Conservation (phyloP, 2,113 vertebrate species). For the Manacus vitellinus region DNA sequence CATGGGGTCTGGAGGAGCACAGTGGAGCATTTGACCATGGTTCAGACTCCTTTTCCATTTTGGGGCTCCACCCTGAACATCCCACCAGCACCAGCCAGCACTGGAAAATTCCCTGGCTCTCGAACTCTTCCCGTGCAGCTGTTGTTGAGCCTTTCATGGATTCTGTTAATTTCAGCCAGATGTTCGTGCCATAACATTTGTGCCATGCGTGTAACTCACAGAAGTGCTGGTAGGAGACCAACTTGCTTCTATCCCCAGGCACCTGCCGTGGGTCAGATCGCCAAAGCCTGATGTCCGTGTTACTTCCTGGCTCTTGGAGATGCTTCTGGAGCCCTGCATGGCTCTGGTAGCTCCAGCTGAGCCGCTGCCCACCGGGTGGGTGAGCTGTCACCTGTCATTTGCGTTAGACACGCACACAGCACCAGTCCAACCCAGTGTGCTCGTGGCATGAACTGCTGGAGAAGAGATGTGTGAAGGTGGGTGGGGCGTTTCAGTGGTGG, state of each 20-base stretch:
- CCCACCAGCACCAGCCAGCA: background rate
- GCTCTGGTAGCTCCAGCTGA: background rate
- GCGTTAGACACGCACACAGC: fast-evolving
- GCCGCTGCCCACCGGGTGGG: background rate
- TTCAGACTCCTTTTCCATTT: background rate
- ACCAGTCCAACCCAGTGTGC: background rate
- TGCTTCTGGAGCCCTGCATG: fast-evolving
- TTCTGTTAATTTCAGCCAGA: background rate
- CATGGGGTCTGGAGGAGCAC: background rate
- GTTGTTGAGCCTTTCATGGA: background rate
- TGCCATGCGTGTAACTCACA: background rate
- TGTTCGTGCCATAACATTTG: background rate
- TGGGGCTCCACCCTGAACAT: background rate
- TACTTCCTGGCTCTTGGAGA: background rate
- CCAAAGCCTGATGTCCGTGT: background rate
- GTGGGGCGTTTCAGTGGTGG: background rate
- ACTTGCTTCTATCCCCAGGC: background rate
- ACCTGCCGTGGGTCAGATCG: background rate
- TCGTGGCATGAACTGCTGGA: background rate
- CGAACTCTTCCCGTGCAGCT: background rate
- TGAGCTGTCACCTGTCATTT: background rate
- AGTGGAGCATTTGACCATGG: background rate
- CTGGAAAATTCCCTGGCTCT: constrained; percentile 3
- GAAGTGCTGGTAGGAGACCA: background rate
- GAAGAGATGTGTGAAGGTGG: fast-evolving